Base-by-base conservation (phyloP, 2,797 vertebrate species). In the Dallia pectoralis region DNA sequence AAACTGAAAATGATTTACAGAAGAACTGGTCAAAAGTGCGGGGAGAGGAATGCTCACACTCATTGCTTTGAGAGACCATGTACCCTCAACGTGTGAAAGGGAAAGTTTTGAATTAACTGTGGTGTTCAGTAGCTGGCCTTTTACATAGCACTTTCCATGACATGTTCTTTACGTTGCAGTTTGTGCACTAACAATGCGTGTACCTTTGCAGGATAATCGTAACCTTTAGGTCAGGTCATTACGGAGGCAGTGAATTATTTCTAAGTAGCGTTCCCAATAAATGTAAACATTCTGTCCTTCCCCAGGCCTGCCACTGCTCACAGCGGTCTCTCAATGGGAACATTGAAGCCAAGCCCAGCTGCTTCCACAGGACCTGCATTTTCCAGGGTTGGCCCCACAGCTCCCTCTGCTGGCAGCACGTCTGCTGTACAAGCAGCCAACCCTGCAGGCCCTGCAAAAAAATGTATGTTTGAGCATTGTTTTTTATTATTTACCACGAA, bases 381-480 rank as follows among this genome's bases (percentile, higher is more conserved):
- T 9, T 78, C 84, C 14, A 90, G 85, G 88, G 79, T 73, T 12
- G 69, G 59, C 1, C 64, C 82, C 53, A 75, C 85, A 75, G 78
- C 85, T 0, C 79, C 87, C 53, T 74, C 91, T 87, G 74, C 82
- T 86, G 89, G 87, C 75, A 89, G 85, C 74, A 80, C 68, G 30
- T 70, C 82, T 61, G 65, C 80, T 70, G 69, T 79, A 75, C 91
- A 87, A 73, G 72, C 82, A 47, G 74, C 77, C n/a, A 87, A 85
- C 79, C 22, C 82, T 7, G 47, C 79, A 53, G 69, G 81, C 72
- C 64, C 84, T 72, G 71, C 77, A 8, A 92, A 85, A 83, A 95
- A 90, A 93, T 93, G 93, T 94, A 79, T 25, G 47, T 4, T 33
- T 53, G 44, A 15, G n/a, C n/a, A 16, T n/a, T 47, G 18, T 53